Evolutionary conservation across 2,797 vertebrate genomes (phyloP), one percentile per base, ranked within the genome.

Genomic region (Arnoldichthys spilopterus): DNA sequence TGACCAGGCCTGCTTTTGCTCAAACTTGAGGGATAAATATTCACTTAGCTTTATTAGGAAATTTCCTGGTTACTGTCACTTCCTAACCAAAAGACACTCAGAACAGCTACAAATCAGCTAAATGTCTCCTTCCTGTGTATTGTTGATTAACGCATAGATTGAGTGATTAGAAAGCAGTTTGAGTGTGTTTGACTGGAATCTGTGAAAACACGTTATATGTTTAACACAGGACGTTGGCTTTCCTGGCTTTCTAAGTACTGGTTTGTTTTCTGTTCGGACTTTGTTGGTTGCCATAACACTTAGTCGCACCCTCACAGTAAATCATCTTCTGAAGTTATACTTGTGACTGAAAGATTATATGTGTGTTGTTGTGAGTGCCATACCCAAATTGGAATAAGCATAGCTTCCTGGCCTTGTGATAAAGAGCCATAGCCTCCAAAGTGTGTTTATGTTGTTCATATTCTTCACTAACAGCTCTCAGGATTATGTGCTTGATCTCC

Each of bases 1-100:
- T 77, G 47, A 77, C 51, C 40, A n/a, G 26, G 54, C 68, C 74
- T 84, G 80, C 18, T 77, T 84, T 77, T 80, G 34, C 74, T 85
- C 67, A 77, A 58, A 76, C n/a, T 43, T 59, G 53, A 77, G 49
- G 58, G 58, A 76, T 28, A 72, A 58, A 81, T 59, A 53, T 63
- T 71, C 49, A 71, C 67, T 53, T 76, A 47, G 11, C 13, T 69
- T 64, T 75, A 76, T 75, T 81, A 79, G 28, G 54, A 49, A 72
- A 74, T 67, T 26, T 26, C 67, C 77, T 67, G 51, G 7, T 30
- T 73, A 70, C n/a, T 43, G 18, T 81, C 40, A 78, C 59, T 74
- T 61, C 30, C 45, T 47, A n/a, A 64, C 37, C 43, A 45, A 49
- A n/a, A 22, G 32, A 69, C 37, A 5, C 47, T 43, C 13, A 69